Base-by-base conservation (phyloP, 2,797 vertebrate species). In the Malacoraja senta region DNA sequence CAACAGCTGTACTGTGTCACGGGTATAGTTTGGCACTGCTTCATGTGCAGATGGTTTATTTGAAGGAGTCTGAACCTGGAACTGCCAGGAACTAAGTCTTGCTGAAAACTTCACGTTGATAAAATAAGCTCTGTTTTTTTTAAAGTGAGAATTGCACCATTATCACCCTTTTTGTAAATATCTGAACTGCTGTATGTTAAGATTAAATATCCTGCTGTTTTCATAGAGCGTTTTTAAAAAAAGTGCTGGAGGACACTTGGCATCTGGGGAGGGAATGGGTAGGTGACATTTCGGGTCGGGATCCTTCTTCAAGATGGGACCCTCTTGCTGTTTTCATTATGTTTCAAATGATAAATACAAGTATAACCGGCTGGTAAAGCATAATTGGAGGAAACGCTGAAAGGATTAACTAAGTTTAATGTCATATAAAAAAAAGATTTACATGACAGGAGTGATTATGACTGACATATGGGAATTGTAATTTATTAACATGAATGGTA, bases 51-150 rank as follows among this genome's bases (percentile, higher is more conserved):
- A 35, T 78, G n/a, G 32, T 88, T 35, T 35, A 53, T 88, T 68
- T 88, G 61, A 15, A 68, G n/a, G 61, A 68, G 84, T n/a, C 84
- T 68, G 63, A 61, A 88, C 17, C 61, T 35, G 63, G 84, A 32
- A 32, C 68, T 88, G 84, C 84, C n/a, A 35, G 63, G 61, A 88
- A 88, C 84, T 44, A 32, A 68, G n/a, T 68, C 63, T 88, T 88
- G 29, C 84, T 68, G n/a, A 88, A 88, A 68, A 35, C 61, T 88
- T 88, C 84, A 88, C 21, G 8, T 19, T 88, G 63, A 35, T 32
- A 68, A 15, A 84, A 68, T 63, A 88, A 68, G 7, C 17, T 32
- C n/a, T 86, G 53, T 53, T 6, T 53, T 53, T 44, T 53, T 6
- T 0, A 63, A 86, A 61, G 26, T n/a, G 58, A 58, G 83, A 17